Evolutionary conservation across 2,888 invertebrate species (phyloP).

Genomic region (Oscheius sp.): DNA sequence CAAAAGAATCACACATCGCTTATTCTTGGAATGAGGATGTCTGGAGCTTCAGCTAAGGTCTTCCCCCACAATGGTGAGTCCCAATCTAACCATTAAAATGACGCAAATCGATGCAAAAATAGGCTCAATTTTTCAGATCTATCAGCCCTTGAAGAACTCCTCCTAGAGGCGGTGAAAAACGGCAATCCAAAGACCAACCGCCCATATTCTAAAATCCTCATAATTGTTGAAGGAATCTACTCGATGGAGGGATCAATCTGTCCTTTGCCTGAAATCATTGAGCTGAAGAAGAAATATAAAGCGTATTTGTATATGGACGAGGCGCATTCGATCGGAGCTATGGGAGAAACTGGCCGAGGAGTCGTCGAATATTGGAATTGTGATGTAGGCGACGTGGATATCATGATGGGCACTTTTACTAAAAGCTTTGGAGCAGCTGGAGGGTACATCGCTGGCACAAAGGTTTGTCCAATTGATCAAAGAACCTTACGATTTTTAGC

Average conservation of each 20-base stretch:
- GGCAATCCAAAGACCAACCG: slow-evolving; percentile 80
- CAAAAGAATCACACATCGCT: slow-evolving; percentile 96
- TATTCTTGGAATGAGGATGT: slow-evolving; percentile 88
- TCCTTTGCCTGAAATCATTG: slow-evolving; percentile 85
- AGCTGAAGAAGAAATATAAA: slow-evolving; percentile 90
- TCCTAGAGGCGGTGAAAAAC: slow-evolving; percentile 81
- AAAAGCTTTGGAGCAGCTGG: slow-evolving; percentile 97
- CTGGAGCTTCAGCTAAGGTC: slow-evolving; percentile 84
- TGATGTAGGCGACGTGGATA: slow-evolving; percentile 84
- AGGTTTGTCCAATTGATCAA: slow-evolving; percentile 74
- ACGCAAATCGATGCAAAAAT: no score
- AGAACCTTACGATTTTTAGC: background rate
- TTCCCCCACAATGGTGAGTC: slow-evolving; percentile 77
- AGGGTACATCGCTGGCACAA: slow-evolving; percentile 91
- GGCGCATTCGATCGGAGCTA: slow-evolving; percentile 92
- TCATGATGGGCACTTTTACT: slow-evolving; percentile 96
- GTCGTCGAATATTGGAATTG: slow-evolving; percentile 86
- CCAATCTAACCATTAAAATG: background rate
- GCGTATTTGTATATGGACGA: slow-evolving; percentile 96
- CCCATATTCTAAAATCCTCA: slow-evolving; percentile 84
- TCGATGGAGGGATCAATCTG: slow-evolving; percentile 94
- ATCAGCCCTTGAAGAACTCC: slow-evolving; percentile 80
- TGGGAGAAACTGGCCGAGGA: slow-evolving; percentile 87
- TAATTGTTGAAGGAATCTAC: slow-evolving; percentile 80
- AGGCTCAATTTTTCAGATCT: slow-evolving; percentile 61